Evolutionary conservation across 2,888 invertebrate genomes (phyloP).

Genomic region (Cataglyphis altisquamis): DNA sequence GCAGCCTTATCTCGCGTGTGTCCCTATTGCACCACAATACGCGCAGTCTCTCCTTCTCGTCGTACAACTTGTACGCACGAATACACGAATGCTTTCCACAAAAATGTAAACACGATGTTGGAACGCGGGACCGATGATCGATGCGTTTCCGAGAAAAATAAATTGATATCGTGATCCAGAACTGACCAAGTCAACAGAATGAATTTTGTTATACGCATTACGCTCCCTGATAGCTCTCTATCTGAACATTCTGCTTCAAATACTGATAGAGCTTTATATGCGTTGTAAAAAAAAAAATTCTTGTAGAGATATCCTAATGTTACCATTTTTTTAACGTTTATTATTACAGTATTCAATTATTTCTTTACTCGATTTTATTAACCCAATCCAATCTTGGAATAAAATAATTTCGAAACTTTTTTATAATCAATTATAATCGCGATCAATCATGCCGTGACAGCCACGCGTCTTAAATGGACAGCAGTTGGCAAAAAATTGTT

Average conservation of each 20-base stretch:
- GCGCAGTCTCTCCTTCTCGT: slow-evolving; percentile 34
- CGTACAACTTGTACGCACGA: background rate
- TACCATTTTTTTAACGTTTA: background rate
- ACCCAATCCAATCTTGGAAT: background rate
- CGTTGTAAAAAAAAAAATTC: background rate
- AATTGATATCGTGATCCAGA: slow-evolving; percentile 8
- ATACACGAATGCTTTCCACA: slow-evolving; percentile 4
- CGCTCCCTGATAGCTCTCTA: background rate
- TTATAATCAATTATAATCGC: slow-evolving; percentile 15
- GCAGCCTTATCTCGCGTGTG: slow-evolving; percentile 69
- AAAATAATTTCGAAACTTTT: slow-evolving; percentile 28
- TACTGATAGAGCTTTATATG: background rate
- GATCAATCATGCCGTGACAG: slow-evolving; percentile 28
- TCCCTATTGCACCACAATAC: slow-evolving; percentile 66
- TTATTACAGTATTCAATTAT: background rate
- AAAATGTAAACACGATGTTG: background rate
- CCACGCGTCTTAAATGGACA: background rate
- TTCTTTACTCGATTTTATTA: background rate
- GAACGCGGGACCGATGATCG: slow-evolving; percentile 5
- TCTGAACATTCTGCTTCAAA: slow-evolving; percentile 10
- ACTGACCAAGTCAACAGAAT: slow-evolving; percentile 44
- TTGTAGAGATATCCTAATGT: background rate
- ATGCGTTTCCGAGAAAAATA: slow-evolving; percentile 8
- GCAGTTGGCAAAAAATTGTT: slow-evolving; percentile 17
- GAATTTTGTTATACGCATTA: background rate